Conservation (phyloP, 1,140 invertebrate species). For the Pteromalus puparum region DNA sequence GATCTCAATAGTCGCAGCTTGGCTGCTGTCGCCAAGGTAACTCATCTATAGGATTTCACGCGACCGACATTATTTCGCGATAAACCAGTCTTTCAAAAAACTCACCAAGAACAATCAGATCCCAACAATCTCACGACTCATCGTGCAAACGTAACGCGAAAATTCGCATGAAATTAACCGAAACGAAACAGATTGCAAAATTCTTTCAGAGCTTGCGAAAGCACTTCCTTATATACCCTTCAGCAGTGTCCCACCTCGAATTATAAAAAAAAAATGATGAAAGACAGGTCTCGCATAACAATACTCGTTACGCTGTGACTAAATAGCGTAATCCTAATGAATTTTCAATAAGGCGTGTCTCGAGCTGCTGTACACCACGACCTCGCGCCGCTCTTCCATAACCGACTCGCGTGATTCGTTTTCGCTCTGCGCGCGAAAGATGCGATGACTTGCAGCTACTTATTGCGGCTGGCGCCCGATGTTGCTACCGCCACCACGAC, state of each 20-base stretch:
- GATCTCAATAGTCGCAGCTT: not conserved
- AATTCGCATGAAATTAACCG: slow-evolving; percentile 1
- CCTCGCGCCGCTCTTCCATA: slow-evolving; percentile 16
- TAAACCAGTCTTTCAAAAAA: not conserved
- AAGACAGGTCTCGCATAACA: not conserved
- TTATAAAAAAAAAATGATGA: not conserved
- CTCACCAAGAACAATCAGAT: not conserved
- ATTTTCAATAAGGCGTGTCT: slow-evolving; percentile 21
- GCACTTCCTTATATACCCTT: too few relatives aligned
- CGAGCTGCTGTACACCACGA: not conserved
- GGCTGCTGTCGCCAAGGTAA: not conserved
- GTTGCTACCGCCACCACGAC: not conserved
- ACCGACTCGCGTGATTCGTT: slow-evolving; percentile 5
- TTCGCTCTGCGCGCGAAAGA: not conserved
- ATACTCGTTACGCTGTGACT: not conserved
- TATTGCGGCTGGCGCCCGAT: not conserved
- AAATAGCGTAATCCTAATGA: slow-evolving; percentile 15
- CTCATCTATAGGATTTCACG: not conserved
- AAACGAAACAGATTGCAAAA: not conserved
- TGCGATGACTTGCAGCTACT: not conserved
- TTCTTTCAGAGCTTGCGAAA: not conserved
- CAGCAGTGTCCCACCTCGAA: not conserved
- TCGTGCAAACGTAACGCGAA: not conserved
- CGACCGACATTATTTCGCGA: not conserved
- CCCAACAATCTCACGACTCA: not conserved